Evolutionary conservation across 2,797 vertebrate species (phyloP).

Genomic region (Dromococcyx pavoninus): DNA sequence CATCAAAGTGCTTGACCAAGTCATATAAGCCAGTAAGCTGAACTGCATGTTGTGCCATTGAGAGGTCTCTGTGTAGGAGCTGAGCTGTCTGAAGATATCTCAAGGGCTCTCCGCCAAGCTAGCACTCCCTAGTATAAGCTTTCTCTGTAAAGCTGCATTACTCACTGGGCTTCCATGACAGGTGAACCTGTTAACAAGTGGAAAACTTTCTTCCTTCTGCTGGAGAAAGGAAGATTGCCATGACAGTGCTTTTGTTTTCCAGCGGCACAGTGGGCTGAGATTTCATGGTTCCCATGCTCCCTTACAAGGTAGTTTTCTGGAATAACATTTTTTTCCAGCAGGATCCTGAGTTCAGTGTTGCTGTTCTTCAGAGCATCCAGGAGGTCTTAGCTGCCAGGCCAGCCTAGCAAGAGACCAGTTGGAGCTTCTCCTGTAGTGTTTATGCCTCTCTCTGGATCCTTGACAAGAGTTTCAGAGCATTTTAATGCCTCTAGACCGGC

Average conservation of each 20-base stretch:
- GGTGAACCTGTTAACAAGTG: background rate
- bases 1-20: background rate
- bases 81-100: background rate
- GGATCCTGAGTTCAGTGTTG: background rate
- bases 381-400: background rate
- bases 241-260: background rate
- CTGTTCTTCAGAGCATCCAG: background rate
- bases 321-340: background rate
- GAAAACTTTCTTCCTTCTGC: background rate
- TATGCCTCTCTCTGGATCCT: background rate
- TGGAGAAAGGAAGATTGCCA: background rate
- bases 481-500: background rate
- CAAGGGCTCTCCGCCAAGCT: background rate
- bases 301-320: background rate
- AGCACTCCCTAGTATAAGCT: background rate
- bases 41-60: background rate
- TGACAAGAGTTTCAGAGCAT: background rate
- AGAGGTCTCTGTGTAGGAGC: background rate
- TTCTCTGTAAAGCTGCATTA: background rate
- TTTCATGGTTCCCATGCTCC: background rate
- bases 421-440: background rate
- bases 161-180: background rate
- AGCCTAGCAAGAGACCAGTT: background rate
- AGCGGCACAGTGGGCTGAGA: background rate
- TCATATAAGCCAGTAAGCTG: background rate